phyloP scores from a whole-genome alignment of 2,113 vertebrate genomes.

The Aviceda subcristata region DNA sequence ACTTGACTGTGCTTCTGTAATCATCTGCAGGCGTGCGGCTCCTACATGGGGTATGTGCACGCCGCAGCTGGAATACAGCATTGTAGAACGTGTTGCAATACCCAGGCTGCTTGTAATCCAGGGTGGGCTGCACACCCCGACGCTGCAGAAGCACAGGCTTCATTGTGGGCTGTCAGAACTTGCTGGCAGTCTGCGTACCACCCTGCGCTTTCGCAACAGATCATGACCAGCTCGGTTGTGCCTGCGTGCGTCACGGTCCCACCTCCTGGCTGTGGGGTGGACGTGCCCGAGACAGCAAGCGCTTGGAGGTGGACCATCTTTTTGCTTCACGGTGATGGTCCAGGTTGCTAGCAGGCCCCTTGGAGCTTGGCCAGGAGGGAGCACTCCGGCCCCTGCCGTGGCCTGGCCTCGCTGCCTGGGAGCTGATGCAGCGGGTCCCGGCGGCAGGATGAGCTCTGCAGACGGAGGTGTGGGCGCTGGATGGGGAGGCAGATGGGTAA shows the following conservation, averaged over 20 bases:
- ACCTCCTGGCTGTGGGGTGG: not conserved
- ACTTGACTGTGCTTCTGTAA: not conserved
- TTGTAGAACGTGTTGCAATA: rapidly evolving
- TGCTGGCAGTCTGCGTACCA: no score
- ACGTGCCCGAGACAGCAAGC: rapidly evolving
- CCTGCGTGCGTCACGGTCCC: rapidly evolving
- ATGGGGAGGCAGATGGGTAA: not conserved
- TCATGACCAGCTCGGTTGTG: rapidly evolving
- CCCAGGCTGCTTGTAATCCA: not conserved
- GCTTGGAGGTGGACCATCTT: not conserved
- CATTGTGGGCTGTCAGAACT: not conserved
- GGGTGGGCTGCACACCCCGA: not conserved
- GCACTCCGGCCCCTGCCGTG: rapidly evolving
- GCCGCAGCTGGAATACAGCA: not conserved
- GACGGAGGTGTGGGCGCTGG: not conserved
- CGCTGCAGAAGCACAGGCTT: not conserved
- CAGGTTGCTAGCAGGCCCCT: not conserved
- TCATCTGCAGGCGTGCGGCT: not conserved
- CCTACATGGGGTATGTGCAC: not conserved
- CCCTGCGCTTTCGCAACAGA: rapidly evolving
- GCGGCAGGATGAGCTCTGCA: not conserved
- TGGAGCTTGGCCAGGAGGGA: not conserved
- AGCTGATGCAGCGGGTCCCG: not conserved
- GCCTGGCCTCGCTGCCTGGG: not conserved
- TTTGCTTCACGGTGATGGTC: not conserved